These are phyloP conservation scores for Cygnus buccinator DNA, from an alignment of 2,113 vertebrate species.

Conservation along the genomic window DNA sequence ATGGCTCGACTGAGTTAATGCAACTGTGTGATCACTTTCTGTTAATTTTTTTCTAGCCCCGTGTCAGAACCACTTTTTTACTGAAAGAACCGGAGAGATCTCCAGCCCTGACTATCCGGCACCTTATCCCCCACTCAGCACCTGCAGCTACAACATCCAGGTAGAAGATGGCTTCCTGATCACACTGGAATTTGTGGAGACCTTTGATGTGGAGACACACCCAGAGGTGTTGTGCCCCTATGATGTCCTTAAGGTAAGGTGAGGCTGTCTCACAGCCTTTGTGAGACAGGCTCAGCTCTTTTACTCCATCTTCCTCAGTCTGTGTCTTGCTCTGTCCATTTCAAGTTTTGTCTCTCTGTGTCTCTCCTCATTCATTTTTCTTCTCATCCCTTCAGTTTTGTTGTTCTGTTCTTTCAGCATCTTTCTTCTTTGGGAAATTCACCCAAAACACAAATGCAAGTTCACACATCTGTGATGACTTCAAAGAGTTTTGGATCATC, in stretches of 20 bases:
- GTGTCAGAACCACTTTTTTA: slow-evolving; percentile 75
- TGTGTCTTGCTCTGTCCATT: not conserved
- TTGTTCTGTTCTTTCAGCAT: not conserved
- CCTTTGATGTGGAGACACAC: slow-evolving; percentile 80
- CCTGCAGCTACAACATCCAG: slow-evolving; percentile 77
- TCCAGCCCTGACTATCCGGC: slow-evolving; percentile 79
- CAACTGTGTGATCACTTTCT: not conserved
- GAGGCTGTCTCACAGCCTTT: not conserved
- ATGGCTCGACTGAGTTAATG: accelerated
- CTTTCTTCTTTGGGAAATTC: not conserved
- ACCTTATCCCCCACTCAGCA: slow-evolving; percentile 79
- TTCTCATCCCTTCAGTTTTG: not conserved
- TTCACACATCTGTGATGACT: not conserved
- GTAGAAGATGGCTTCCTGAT: slow-evolving; percentile 80
- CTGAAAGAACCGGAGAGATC: slow-evolving; percentile 73
- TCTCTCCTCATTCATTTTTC: not conserved
- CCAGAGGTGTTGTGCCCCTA: slow-evolving; percentile 72
- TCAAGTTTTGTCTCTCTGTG: not conserved
- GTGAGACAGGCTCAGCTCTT: not conserved
- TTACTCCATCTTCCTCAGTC: not conserved
- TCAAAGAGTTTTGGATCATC: not conserved
- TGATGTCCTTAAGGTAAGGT: slow-evolving; percentile 81
- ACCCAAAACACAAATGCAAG: not conserved
- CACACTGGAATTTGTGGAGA: slow-evolving; percentile 78
- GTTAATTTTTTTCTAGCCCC: slow-evolving; percentile 65